phyloP scores from a whole-genome alignment of 2,113 vertebrate species.

The Conger conger region DNA sequence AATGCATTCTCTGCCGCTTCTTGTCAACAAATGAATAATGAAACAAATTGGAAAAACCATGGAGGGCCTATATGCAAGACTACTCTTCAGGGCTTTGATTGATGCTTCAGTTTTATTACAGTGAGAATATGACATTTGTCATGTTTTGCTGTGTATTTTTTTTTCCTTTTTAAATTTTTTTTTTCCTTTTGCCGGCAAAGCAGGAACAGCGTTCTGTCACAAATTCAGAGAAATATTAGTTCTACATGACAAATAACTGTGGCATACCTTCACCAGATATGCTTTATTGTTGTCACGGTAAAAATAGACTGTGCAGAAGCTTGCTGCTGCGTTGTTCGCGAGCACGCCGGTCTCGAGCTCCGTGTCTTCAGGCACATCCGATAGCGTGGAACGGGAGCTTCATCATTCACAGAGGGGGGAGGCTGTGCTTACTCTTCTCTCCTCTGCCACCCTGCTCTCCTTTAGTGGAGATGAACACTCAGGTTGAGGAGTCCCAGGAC shows the following conservation, averaged over 20 bases:
- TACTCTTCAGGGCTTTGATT: neutral
- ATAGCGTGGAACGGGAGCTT: neutral
- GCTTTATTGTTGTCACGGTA: neutral
- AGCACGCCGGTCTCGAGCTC: neutral
- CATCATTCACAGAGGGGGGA: neutral
- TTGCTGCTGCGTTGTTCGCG: neutral
- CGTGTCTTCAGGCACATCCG: slow-evolving; percentile 18
- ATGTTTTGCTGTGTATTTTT: neutral
- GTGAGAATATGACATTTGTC: neutral
- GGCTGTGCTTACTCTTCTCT: neutral
- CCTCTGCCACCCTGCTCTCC: slow-evolving; percentile 29
- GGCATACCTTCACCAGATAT: neutral
- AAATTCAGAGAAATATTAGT: neutral
- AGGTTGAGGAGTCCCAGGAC: slow-evolving; percentile 54
- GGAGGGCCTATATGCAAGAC: neutral
- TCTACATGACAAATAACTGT: neutral
- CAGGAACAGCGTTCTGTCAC: neutral
- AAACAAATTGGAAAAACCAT: neutral
- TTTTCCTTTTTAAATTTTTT: neutral
- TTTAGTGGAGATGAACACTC: slow-evolving; percentile 59
- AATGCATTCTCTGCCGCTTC: neutral
- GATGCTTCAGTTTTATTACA: neutral
- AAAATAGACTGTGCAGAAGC: neutral
- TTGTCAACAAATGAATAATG: neutral
- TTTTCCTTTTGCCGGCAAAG: neutral